phyloP scores from a whole-genome alignment of 2,113 vertebrate species.

The Upupa epops region DNA sequence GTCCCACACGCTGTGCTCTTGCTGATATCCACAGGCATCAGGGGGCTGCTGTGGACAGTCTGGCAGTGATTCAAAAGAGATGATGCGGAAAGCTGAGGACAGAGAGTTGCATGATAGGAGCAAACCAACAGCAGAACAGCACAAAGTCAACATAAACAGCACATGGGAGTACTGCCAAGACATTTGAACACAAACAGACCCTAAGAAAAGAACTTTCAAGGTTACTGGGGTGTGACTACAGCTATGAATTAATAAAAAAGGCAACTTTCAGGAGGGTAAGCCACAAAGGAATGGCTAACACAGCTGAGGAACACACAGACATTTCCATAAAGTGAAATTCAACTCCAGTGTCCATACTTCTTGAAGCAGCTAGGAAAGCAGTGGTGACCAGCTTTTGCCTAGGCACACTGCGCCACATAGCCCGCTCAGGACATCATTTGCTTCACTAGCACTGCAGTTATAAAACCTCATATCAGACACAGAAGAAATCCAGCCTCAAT shows the following conservation, averaged over 20 bases:
- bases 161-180: not conserved
- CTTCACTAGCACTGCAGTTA: not conserved
- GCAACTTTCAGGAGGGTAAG: not conserved
- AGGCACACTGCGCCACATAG: not conserved
- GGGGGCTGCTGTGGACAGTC: not conserved
- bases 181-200: not conserved
- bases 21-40: not conserved
- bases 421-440: not conserved
- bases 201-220: not conserved
- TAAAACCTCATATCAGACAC: not conserved
- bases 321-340: not conserved
- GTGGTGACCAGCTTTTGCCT: not conserved
- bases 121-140: not conserved
- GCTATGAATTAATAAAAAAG: not conserved
- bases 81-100: not conserved
- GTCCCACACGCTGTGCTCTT: rapidly evolving
- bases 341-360: not conserved
- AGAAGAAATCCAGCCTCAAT: not conserved
- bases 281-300: not conserved
- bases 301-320: not conserved
- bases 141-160: not conserved
- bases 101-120: not conserved
- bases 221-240: not conserved
- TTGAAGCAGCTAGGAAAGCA: not conserved
- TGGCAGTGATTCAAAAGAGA: not conserved